Evolutionary conservation across 2,797 vertebrate genomes (phyloP), one percentile per base, ranked within the genome.

Genomic region (Hipposideros larvatus): DNA sequence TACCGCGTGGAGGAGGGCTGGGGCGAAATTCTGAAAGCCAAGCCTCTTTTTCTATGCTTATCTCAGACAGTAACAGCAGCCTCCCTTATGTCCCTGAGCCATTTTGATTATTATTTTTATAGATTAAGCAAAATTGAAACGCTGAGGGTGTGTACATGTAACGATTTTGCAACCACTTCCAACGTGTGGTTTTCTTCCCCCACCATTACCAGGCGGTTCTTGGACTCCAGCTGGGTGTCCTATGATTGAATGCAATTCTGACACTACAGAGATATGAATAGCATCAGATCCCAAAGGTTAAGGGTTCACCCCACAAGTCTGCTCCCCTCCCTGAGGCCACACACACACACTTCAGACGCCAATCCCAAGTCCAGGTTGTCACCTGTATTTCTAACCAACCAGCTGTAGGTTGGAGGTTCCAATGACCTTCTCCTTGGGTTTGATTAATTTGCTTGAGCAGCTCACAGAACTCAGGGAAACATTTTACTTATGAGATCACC

Each of bases 121-220:
- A 53, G 53, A 57, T 73, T 26, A 82, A 46, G 37, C 21, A n/a
- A 21, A 65, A 43, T 0, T 9, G 63, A 75, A 74, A 90, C 28
- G 31, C 3, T 9, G 43, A 74, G 11, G 4, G 8, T 31, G 8
- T 43, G 26, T 5, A 11, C 3, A 1, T 0, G 14, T n/a, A 22
- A 75, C 7, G 31, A 34, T 66, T 85, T 21, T 57, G 48, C 22
- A 34, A 11, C 48, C 48, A 65, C 0, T 37, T 51, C 51, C 41
- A 19, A 16, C 0, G 8, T 4, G 7, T 31, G 34, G 31, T 1
- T 37, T 15, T 82, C 9, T 18, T 2, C 7, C 24, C 13, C 2
- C 22, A 19, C 43, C 16, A 68, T 2, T 22, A 26, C 14, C 6
- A 82, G 24, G 59, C 57, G 31, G 5, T 77, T 59, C 41, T 84